Evolutionary conservation across 2,797 vertebrate genomes (phyloP).

Genomic region (Danionella dracula): DNA sequence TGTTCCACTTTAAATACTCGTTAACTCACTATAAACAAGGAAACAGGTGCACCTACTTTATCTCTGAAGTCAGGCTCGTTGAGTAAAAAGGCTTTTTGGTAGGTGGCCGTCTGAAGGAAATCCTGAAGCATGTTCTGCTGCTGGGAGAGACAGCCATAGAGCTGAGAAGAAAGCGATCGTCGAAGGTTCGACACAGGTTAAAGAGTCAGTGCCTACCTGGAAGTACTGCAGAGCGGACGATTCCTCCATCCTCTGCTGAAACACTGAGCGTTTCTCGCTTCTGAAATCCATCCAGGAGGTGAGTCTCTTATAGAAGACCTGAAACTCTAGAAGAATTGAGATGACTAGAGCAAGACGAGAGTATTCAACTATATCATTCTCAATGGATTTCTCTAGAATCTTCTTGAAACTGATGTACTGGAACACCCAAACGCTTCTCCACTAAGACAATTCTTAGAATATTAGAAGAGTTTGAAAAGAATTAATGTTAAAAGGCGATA

Average conservation of each 20-base stretch:
- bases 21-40: too few relatives aligned
- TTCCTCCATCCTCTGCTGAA: slow-evolving; percentile 57
- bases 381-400: background rate
- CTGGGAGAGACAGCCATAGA: slow-evolving; percentile 72
- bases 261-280: slow-evolving; percentile 45
- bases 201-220: slow-evolving; percentile 47
- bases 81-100: slow-evolving; percentile 71
- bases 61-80: slow-evolving; percentile 75
- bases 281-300: slow-evolving; percentile 41
- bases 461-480: background rate
- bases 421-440: background rate
- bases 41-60: slow-evolving; percentile 61
- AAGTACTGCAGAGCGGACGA: slow-evolving; percentile 59
- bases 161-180: slow-evolving; percentile 53
- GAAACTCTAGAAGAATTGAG: slow-evolving; percentile 57
- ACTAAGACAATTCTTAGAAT: background rate
- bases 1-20: too few relatives aligned
- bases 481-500: background rate
- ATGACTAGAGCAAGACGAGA: too few relatives aligned
- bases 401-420: slow-evolving; percentile 19
- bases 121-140: slow-evolving; percentile 78
- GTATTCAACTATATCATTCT: too few relatives aligned
- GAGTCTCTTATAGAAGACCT: slow-evolving; percentile 56
- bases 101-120: slow-evolving; percentile 72
- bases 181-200: background rate